These are phyloP conservation scores for Todiramphus saurophagus DNA, from an alignment of 2,113 vertebrate genomes.

Conservation along the genomic window DNA sequence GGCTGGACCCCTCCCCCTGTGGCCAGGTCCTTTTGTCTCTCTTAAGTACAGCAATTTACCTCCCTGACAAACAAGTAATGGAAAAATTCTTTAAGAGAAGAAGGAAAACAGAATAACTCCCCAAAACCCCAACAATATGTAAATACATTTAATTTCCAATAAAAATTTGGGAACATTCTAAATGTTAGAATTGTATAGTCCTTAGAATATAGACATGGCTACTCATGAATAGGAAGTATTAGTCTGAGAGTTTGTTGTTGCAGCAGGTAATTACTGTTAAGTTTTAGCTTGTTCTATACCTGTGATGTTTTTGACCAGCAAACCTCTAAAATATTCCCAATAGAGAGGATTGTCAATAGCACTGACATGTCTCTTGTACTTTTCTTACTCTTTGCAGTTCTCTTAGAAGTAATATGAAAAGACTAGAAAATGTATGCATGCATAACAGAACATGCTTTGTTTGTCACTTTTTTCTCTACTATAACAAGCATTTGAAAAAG, in stretches of 20 bases:
- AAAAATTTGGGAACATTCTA: neutral
- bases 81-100: too few relatives aligned
- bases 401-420: neutral
- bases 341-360: neutral
- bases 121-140: too few relatives aligned
- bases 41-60: too few relatives aligned
- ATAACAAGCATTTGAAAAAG: neutral
- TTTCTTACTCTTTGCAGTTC: neutral
- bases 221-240: neutral
- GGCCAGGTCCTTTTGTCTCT: too few relatives aligned
- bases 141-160: neutral
- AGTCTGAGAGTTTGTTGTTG: neutral
- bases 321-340: neutral
- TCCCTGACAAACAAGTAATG: too few relatives aligned
- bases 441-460: neutral
- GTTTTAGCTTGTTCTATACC: neutral
- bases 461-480: neutral
- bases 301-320: neutral
- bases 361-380: rapidly evolving
- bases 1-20: too few relatives aligned
- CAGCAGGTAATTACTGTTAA: neutral
- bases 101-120: too few relatives aligned
- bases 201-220: neutral
- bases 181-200: neutral
- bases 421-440: neutral